Evolutionary conservation across 64 coral and sea anemone species (phyloP), one percentile per base, ranked within the genome.

Genomic region (Stichodactyla mertensii): DNA sequence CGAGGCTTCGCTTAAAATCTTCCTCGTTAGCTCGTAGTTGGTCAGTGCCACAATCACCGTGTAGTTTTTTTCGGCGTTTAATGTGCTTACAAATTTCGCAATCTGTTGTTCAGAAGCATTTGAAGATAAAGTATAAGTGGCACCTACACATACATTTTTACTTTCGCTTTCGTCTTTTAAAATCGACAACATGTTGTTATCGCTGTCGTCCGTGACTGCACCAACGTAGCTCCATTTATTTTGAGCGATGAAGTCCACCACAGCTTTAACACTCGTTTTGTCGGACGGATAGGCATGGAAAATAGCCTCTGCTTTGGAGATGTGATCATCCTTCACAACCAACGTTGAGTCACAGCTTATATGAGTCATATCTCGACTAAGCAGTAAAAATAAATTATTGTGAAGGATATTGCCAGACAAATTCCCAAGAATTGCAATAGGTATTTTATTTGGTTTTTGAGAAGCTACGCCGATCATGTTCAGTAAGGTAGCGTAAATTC

Each of bases 141-240:
- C 77, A 14, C 91, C 94, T 58, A 90, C 74, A 52, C 94, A 97
- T 18, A 97, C 82, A 77, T 90, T 74, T 23, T 70, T 87, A 10
- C 89, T 87, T 7, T 27, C 20, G 1, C 91, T 88, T 55, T 97
- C 94, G n/a, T 90, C 31, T 13, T 85, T 86, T 51, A 97, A 82
- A 22, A 67, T 77, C 20, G 55, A 52, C 22, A 89, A 81, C 14
- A 82, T 87, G 55, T 83, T 84, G 16, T 80, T 52, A 0, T 20
- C 69, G 23, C 79, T 80, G 52, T 90, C 85, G 83, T 97, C 91
- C 67, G 71, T 58, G 36, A 97, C 91, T 5, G 92, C 84, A 7
- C 88, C 94, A 74, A 87, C 64, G 64, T 97, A 87, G 59, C 90
- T 93, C 94, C 94, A 97, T 22, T 97, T 90, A 82, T 90, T 89